A percentile compares a stretch with the other conserved stretches of the same genome.
Evolutionary conservation across 2,888 invertebrate genomes (phyloP).

Genomic region (Eurytoma adleriae): DNA sequence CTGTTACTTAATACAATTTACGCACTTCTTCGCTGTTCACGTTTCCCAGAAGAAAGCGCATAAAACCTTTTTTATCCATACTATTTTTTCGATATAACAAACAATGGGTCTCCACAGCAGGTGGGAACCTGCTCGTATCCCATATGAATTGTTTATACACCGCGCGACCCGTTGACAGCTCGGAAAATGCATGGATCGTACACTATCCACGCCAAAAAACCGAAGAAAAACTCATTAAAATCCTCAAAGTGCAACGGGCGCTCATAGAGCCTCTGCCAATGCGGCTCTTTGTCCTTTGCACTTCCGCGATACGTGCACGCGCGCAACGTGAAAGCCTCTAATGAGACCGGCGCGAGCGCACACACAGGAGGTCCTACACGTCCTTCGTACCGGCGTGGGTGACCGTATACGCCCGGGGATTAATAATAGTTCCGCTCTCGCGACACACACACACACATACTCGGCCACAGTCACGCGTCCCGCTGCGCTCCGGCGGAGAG

Average conservation of each 20-base stretch:
- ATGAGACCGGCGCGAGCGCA: slow-evolving; percentile 62
- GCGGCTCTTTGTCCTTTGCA: slow-evolving; percentile 5
- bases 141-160: no score
- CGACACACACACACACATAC: slow-evolving; percentile 24
- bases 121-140: no score
- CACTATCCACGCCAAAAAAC: background rate
- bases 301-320: slow-evolving; percentile 22
- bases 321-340: slow-evolving; percentile 58
- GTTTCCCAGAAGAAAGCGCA: no score
- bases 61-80: no score
- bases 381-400: slow-evolving; percentile 62
- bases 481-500: background rate
- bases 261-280: background rate
- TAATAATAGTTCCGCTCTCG: slow-evolving; percentile 57
- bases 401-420: slow-evolving; percentile 59
- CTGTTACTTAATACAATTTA: no score
- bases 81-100: no score
- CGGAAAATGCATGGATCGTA: no score
- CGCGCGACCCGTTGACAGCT: no score
- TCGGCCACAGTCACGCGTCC: background rate
- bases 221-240: background rate
- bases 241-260: background rate
- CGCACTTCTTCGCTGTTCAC: no score
- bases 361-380: slow-evolving; percentile 6
- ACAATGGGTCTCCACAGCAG: no score